Evolutionary conservation across 2,888 invertebrate genomes (phyloP).

Genomic region (Parapristionchus giblindavisi): DNA sequence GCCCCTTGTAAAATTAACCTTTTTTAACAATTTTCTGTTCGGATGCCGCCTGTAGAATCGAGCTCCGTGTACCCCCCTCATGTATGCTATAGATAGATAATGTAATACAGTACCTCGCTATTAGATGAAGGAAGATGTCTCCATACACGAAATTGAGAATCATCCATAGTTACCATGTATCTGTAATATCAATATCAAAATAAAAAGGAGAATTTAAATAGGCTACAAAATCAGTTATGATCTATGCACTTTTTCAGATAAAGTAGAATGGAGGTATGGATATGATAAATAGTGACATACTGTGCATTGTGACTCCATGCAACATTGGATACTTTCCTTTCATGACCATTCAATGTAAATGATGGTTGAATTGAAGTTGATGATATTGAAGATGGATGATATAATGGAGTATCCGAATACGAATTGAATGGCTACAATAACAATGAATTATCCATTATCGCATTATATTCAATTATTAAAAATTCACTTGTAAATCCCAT

Average conservation of each 20-base stretch:
- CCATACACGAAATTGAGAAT: slow-evolving; percentile 20
- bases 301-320: background rate
- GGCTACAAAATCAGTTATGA: too few species aligned
- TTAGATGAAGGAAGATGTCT: slow-evolving; percentile 1
- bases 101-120: background rate
- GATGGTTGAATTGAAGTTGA: slow-evolving; percentile 4
- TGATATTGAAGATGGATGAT: too few species aligned
- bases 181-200: too few species aligned
- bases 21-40: too few species aligned
- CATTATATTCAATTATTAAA: background rate
- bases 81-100: too few species aligned
- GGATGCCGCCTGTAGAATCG: too few species aligned
- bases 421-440: background rate
- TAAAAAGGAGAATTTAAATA: too few species aligned
- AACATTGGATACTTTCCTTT: slow-evolving; percentile 5
- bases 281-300: background rate
- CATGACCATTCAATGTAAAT: slow-evolving; percentile 11
- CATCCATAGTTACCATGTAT: slow-evolving; percentile 34
- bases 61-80: too few species aligned
- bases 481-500: slow-evolving; percentile 20
- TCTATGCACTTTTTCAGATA: too few species aligned
- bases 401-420: too few species aligned
- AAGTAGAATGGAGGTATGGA: too few species aligned
- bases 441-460: background rate
- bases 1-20: too few species aligned